Evolutionary conservation across 2,797 vertebrate species (phyloP).

Genomic region (Staurois parvus): DNA sequence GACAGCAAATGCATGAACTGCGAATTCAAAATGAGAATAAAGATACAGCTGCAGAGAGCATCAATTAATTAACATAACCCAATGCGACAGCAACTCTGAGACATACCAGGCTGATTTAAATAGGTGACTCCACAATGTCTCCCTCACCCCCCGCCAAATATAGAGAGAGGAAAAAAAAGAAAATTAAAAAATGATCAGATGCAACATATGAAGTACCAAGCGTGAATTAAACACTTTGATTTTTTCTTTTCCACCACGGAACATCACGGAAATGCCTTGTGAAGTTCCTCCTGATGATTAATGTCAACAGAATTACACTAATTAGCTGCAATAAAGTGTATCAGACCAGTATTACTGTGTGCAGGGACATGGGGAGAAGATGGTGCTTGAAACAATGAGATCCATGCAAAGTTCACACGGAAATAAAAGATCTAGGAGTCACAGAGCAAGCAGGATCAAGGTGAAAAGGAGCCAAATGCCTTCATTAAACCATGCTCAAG

Average conservation of each 20-base stretch:
- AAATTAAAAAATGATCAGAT: conserved; percentile 27
- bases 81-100: conserved; percentile 56
- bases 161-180: not conserved
- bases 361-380: not conserved
- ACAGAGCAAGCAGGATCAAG: not conserved
- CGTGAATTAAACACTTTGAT: not conserved
- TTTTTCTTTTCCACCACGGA: not conserved
- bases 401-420: not conserved
- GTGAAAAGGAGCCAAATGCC: not conserved
- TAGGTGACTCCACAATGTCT: conserved; percentile 59
- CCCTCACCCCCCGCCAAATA: conserved; percentile 21
- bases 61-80: conserved; percentile 65
- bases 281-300: conserved; percentile 2
- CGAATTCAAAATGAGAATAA: conserved; percentile 65
- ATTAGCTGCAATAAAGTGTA: conserved; percentile 28
- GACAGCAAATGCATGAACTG: conserved; percentile 64
- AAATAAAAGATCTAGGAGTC: not conserved
- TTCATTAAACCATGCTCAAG: not conserved
- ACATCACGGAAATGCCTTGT: not conserved
- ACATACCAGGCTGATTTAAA: conserved; percentile 59
- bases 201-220: conserved; percentile 6
- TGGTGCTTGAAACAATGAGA: not conserved
- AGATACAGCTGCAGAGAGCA: conserved; percentile 65
- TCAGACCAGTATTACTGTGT: not conserved
- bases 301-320: conserved; percentile 47